phyloP scores from a whole-genome alignment of 1,140 invertebrate species.

The Pogonus chalceus region DNA sequence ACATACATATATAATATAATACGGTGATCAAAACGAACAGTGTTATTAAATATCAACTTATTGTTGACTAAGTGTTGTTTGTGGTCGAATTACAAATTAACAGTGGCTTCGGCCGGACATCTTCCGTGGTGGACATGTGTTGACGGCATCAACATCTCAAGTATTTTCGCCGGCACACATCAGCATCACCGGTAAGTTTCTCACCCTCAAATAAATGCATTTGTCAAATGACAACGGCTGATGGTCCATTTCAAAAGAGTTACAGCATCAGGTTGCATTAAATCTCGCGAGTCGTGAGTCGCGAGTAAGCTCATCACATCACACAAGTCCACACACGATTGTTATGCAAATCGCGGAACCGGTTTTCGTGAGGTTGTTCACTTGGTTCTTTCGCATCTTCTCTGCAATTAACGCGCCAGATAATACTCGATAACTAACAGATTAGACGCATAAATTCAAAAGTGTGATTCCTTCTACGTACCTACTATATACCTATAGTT shows the following conservation, averaged over 20 bases:
- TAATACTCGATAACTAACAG: background rate
- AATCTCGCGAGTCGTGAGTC: no score
- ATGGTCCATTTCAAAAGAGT: no score
- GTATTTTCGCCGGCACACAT: background rate
- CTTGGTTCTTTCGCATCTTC: background rate
- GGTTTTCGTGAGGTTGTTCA: background rate
- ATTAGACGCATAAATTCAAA: background rate
- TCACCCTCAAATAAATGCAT: no score
- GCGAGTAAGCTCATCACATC: no score
- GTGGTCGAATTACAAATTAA: background rate
- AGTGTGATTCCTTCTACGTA: no score
- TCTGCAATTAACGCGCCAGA: slow-evolving; percentile 1
- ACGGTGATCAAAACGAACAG: background rate
- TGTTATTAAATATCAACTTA: background rate
- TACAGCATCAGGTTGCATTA: no score
- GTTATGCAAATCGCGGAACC: slow-evolving; percentile 1
- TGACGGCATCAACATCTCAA: background rate
- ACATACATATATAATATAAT: background rate
- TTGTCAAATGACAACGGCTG: no score
- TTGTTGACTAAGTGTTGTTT: background rate
- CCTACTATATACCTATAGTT: background rate
- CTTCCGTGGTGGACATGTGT: slow-evolving; percentile 5
- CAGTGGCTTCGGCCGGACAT: slow-evolving; percentile 2
- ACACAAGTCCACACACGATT: slow-evolving; percentile 5
- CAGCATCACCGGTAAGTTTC: background rate